A percentile compares a stretch with the other conserved stretches of the same genome.
These are phyloP conservation scores for Eudorcas thomsonii DNA, from an alignment of 2,113 vertebrate species.

Conservation along the genomic window DNA sequence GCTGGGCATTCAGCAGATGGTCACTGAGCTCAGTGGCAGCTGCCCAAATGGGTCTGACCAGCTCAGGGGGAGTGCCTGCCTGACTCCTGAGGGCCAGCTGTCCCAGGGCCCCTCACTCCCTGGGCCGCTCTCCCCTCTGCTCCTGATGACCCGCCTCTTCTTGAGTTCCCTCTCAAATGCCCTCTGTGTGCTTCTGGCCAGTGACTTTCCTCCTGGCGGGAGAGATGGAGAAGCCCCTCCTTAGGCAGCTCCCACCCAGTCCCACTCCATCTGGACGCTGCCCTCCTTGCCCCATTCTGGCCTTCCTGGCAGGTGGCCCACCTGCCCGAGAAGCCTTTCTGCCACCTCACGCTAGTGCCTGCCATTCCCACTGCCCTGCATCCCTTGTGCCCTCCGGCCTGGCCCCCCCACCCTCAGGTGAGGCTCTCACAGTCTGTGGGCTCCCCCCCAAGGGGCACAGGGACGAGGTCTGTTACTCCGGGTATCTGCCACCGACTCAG, in stretches of 20 bases:
- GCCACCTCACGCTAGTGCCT: neutral
- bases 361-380: neutral
- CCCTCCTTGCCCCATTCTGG: neutral
- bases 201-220: neutral
- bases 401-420: accelerated
- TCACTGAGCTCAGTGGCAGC: neutral
- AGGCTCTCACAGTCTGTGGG: too few species aligned
- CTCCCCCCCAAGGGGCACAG: neutral
- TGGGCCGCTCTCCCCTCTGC: accelerated
- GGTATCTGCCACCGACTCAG: neutral
- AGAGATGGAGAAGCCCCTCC: neutral
- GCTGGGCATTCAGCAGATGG: neutral
- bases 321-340: neutral
- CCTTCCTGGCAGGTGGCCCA: neutral
- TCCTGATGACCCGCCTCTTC: neutral
- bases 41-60: neutral
- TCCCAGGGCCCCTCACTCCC: neutral
- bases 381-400: neutral
- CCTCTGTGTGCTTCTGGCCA: neutral
- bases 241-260: neutral
- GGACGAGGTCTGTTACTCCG: too few species aligned
- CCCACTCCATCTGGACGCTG: neutral
- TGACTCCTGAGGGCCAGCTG: neutral
- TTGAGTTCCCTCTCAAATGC: neutral
- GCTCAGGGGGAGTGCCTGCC: neutral